These are phyloP conservation scores for Ianthella basta DNA, from an alignment of 37 sponge, comb jelly and placozoan species.

Conservation along the genomic window DNA sequence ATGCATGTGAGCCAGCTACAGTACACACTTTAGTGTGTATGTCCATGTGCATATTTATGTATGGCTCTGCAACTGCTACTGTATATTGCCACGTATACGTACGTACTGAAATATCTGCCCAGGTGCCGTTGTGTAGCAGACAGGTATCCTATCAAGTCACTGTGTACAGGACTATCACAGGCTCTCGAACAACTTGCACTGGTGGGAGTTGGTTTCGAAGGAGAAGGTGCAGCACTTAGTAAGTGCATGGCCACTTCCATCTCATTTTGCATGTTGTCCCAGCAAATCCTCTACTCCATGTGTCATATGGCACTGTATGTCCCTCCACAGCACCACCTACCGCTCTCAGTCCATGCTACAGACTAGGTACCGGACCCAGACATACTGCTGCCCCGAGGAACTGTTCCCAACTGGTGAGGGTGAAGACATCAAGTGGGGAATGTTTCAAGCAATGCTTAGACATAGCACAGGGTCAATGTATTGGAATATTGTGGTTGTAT, in stretches of 20 bases:
- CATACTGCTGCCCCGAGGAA: background rate
- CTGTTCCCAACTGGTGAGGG: background rate
- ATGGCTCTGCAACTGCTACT: too few relatives aligned
- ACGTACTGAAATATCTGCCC: too few relatives aligned
- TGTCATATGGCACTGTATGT: background rate
- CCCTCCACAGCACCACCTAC: background rate
- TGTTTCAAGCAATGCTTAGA: background rate
- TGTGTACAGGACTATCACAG: background rate
- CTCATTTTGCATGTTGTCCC: too few relatives aligned
- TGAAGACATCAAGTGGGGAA: background rate
- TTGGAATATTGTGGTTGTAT: too few relatives aligned
- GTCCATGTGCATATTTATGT: too few relatives aligned
- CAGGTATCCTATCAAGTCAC: too few relatives aligned
- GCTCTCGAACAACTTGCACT: background rate
- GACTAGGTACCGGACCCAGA: slow-evolving; percentile 8
- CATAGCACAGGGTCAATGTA: too few relatives aligned
- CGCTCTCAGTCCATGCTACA: background rate
- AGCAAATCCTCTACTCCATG: background rate
- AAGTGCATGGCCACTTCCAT: background rate
- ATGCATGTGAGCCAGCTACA: too few relatives aligned
- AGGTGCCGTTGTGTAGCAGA: too few relatives aligned
- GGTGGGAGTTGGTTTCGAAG: background rate
- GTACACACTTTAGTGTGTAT: too few relatives aligned
- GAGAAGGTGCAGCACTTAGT: slow-evolving; percentile 7
- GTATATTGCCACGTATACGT: too few relatives aligned